Percentiles rank a stretch among this genome's conserved stretches.
phyloP scores from a whole-genome alignment of 2,888 invertebrate species.

The Diplolepis rosae region DNA sequence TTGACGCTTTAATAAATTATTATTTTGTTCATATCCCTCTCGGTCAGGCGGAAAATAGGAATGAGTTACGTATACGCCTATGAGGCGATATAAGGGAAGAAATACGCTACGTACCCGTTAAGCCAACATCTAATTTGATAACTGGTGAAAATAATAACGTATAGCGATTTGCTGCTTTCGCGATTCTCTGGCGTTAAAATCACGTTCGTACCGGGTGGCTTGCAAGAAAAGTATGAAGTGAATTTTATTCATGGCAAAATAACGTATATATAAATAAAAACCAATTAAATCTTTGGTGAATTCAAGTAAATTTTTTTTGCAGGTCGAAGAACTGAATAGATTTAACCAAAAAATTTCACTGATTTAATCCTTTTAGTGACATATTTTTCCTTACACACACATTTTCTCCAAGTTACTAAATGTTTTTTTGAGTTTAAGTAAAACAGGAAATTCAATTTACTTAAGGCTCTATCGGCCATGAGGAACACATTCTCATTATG shows the following conservation, averaged over 20 bases:
- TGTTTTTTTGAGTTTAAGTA: no score
- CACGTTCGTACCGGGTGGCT: conserved; percentile 57
- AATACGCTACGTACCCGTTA: conserved; percentile 57
- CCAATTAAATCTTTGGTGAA: no score
- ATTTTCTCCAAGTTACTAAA: no score
- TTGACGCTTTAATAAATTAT: no score
- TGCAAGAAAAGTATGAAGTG: conserved; percentile 36
- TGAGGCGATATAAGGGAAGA: conserved; percentile 48
- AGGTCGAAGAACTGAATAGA: no score
- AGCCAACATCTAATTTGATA: conserved; percentile 70
- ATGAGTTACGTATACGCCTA: conserved; percentile 55
- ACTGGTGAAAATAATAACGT: conserved; percentile 67
- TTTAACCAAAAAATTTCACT: no score
- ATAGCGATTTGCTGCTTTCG: conserved; percentile 52
- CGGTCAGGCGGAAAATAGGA: conserved; percentile 23
- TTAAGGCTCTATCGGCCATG: no score
- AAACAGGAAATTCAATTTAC: no score
- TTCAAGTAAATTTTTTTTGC: no score
- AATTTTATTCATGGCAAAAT: neutral
- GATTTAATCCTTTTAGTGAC: no score
- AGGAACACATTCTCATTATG: no score
- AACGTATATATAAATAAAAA: neutral
- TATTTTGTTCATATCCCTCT: neutral
- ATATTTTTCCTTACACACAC: no score
- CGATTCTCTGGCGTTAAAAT: conserved; percentile 51